These are phyloP conservation scores for Artemia sinica DNA, from an alignment of 2,888 invertebrate genomes.

Conservation along the genomic window DNA sequence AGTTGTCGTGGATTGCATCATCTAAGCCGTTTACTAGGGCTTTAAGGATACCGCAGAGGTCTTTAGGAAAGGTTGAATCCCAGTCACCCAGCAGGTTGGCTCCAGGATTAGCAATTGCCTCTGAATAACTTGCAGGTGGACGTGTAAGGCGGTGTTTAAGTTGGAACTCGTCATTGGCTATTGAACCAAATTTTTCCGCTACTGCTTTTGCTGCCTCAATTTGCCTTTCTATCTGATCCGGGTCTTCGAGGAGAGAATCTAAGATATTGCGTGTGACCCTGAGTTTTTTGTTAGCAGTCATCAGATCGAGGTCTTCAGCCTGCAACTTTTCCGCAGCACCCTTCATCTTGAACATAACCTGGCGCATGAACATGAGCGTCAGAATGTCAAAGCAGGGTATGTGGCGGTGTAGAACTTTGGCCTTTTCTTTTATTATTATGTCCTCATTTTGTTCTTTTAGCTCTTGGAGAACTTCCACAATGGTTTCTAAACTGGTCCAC, in stretches of 20 bases:
- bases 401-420: too few species aligned
- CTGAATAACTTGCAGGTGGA: neutral
- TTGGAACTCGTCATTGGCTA: slow-evolving; percentile 8
- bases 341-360: too few species aligned
- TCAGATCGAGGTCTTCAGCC: neutral
- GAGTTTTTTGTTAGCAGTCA: slow-evolving; percentile 1
- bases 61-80: neutral
- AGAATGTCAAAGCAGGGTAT: too few species aligned
- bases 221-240: neutral
- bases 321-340: too few species aligned
- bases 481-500: too few species aligned
- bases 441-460: too few species aligned
- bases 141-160: neutral
- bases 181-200: neutral
- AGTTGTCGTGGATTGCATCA: slow-evolving; percentile 13
- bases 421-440: too few species aligned
- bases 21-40: neutral
- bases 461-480: too few species aligned
- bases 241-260: slow-evolving; percentile 2
- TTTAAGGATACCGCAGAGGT: neutral
- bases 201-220: neutral
- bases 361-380: too few species aligned
- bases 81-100: neutral
- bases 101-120: neutral
- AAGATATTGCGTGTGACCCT: neutral